These are phyloP conservation scores for Sebastes vulpes DNA, from an alignment of 2,797 vertebrate species.

Conservation along the genomic window DNA sequence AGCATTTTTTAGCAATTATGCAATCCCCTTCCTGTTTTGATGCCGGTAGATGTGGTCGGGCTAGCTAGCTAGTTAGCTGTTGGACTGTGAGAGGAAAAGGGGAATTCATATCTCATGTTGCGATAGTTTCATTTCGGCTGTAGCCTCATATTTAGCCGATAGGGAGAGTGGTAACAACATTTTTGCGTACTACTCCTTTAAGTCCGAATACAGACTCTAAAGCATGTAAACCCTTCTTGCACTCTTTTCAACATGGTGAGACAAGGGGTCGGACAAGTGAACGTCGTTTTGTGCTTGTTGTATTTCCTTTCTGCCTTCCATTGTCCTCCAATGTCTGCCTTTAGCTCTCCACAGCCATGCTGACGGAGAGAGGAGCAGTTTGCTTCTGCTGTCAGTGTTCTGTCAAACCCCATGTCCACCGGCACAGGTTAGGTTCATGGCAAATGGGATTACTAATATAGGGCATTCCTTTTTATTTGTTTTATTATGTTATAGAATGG, in stretches of 20 bases:
- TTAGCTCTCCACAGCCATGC: neutral
- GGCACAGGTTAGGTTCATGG: neutral
- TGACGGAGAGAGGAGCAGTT: neutral
- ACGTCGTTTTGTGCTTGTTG: neutral
- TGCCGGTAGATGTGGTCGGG: no score
- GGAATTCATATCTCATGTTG: no score
- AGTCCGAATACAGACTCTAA: neutral
- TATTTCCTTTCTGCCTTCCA: slow-evolving; percentile 5
- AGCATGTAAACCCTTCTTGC: neutral
- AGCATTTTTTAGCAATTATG: no score
- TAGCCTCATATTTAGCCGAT: neutral
- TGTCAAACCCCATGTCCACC: neutral
- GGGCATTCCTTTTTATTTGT: slow-evolving; percentile 47
- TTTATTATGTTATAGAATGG: slow-evolving; percentile 34
- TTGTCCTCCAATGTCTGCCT: slow-evolving; percentile 15
- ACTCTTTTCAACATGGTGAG: neutral
- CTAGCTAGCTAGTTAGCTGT: no score
- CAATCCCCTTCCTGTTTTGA: no score
- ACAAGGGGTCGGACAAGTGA: neutral
- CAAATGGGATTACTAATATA: slow-evolving; percentile 10
- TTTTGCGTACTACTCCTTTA: neutral
- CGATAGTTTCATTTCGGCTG: neutral
- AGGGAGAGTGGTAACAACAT: neutral
- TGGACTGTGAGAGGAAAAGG: no score
- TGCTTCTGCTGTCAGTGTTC: neutral